These are phyloP conservation scores for Calephelis nemesis DNA, from an alignment of 1,140 invertebrate species.

Conservation along the genomic window DNA sequence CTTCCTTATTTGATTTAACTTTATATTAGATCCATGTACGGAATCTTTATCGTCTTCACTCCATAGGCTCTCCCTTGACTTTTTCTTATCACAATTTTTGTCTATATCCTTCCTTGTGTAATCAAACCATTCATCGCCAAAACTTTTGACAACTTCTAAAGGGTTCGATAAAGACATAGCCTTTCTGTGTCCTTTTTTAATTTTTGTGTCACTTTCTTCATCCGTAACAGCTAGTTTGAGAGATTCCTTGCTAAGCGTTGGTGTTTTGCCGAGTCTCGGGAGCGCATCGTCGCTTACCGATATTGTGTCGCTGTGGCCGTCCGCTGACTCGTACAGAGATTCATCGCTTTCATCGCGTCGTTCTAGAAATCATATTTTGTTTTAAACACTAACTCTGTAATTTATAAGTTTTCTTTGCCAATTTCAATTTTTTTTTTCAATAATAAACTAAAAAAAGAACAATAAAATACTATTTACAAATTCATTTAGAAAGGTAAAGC, in stretches of 20 bases:
- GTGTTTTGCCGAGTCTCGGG: constrained; percentile 58
- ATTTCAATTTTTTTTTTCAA: background rate
- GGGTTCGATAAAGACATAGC: constrained; percentile 89
- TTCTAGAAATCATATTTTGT: constrained; percentile 45
- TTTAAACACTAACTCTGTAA: background rate
- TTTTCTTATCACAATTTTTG: constrained; percentile 71
- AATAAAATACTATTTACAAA: background rate
- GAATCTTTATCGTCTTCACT: constrained; percentile 71
- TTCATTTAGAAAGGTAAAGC: background rate
- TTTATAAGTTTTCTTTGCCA: background rate
- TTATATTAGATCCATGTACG: constrained; percentile 60
- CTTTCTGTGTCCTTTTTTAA: constrained; percentile 82
- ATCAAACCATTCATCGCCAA: constrained; percentile 74
- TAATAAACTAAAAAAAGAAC: too few species aligned
- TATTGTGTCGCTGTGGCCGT: constrained; percentile 67
- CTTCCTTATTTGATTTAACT: constrained; percentile 62
- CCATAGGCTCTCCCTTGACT: constrained; percentile 71
- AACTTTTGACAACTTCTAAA: constrained; percentile 80
- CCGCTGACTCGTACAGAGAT: constrained; percentile 69
- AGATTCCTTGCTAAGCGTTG: constrained; percentile 72
- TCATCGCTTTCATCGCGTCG: constrained; percentile 72
- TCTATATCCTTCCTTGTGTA: constrained; percentile 61
- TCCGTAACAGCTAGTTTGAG: constrained; percentile 66
- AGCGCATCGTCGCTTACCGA: constrained; percentile 72
- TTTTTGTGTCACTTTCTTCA: constrained; percentile 62